Percentiles rank a stretch among this genome's conserved stretches.
These are phyloP conservation scores for Isoperla grammatica DNA, from an alignment of 2,888 invertebrate genomes.

Conservation along the genomic window DNA sequence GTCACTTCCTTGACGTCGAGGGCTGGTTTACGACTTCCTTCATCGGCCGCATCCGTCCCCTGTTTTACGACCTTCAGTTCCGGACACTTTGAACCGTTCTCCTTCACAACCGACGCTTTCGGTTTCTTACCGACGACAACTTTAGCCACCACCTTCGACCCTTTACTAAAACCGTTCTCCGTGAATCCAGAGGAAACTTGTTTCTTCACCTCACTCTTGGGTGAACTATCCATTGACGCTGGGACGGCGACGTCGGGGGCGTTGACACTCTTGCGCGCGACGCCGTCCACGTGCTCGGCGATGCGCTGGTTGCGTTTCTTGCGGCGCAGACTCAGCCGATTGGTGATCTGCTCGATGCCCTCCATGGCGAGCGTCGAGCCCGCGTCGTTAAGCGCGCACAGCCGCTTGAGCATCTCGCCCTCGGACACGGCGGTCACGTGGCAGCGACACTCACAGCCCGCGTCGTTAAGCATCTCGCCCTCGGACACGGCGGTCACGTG, in stretches of 20 bases:
- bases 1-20: too few species aligned
- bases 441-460: too few species aligned
- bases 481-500: not conserved
- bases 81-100: not conserved
- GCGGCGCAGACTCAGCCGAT: slow-evolving; percentile 18
- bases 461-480: not conserved
- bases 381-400: not conserved
- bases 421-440: not conserved
- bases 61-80: not conserved
- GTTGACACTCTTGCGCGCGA: not conserved
- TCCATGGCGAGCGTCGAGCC: not conserved
- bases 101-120: not conserved
- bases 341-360: not conserved
- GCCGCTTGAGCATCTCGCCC: not conserved
- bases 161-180: not conserved
- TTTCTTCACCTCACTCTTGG: not conserved
- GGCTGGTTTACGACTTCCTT: too few species aligned
- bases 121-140: not conserved
- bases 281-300: slow-evolving; percentile 22
- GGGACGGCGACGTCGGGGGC: not conserved
- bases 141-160: not conserved
- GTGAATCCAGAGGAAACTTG: not conserved
- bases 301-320: slow-evolving; percentile 26
- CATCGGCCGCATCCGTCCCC: too few species aligned
- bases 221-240: too few species aligned